Evolutionary conservation across 2,113 vertebrate species (phyloP).

Genomic region (Hippocampus abdominalis): DNA sequence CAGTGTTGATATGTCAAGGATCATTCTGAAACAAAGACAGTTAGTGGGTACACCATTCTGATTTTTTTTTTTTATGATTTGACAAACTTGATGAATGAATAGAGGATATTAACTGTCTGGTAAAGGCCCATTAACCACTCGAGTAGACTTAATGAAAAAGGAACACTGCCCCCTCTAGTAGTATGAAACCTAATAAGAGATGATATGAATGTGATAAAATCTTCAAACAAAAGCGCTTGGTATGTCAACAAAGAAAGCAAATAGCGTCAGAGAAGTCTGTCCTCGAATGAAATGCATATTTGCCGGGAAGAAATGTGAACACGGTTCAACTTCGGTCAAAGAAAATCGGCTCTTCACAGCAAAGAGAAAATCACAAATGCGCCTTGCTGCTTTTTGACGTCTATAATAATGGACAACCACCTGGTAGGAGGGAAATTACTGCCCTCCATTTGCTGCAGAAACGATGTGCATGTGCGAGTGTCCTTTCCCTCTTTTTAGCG

Average conservation of each 20-base stretch:
- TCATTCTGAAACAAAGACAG: not conserved
- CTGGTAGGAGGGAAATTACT: conserved; percentile 53
- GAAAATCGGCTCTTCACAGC: conserved; percentile 26
- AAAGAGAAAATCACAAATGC: conserved; percentile 19
- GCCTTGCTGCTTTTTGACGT: conserved; percentile 38
- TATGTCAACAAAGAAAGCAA: not conserved
- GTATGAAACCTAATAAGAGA: not conserved
- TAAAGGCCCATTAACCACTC: conserved; percentile 1
- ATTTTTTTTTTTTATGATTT: conserved; percentile 6
- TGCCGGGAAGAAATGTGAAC: not conserved
- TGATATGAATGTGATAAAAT: not conserved
- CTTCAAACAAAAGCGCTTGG: not conserved
- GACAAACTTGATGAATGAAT: conserved; percentile 37
- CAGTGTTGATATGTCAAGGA: not conserved
- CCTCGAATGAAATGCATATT: conserved; percentile 4
- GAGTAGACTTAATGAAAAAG: conserved; percentile 21
- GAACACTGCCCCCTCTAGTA: not conserved
- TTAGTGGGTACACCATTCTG: not conserved
- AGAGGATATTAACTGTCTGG: conserved; percentile 45
- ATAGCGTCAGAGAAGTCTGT: not conserved
- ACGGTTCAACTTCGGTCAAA: not conserved
- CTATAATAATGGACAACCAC: conserved; percentile 50
- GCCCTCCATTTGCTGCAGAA: conserved; percentile 35
- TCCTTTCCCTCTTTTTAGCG: conserved; percentile 45
- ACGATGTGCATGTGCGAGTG: conserved; percentile 3